Evolutionary conservation across 2,113 vertebrate genomes (phyloP).

Genomic region (Chlamydotis undulata): DNA sequence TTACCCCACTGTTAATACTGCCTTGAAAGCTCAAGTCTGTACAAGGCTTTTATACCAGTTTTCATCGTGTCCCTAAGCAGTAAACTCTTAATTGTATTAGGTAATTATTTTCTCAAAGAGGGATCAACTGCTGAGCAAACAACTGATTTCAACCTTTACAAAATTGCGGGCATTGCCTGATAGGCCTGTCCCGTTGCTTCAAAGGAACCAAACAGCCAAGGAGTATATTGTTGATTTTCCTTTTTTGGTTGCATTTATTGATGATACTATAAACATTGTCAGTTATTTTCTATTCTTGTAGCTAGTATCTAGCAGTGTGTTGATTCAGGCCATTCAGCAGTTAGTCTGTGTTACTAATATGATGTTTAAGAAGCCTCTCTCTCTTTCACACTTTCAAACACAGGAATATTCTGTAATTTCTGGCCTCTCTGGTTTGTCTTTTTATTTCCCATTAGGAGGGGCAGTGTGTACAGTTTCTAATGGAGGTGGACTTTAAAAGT

Average conservation of each 20-base stretch:
- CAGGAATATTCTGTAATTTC: neutral
- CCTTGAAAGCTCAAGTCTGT: neutral
- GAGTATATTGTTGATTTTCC: neutral
- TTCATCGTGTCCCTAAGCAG: neutral
- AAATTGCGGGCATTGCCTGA: neutral
- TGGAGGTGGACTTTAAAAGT: neutral
- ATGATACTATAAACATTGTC: accelerated
- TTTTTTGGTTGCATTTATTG: neutral
- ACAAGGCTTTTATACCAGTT: neutral
- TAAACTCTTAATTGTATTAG: neutral
- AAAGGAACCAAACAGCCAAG: neutral
- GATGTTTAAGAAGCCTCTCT: neutral
- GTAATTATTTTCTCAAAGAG: neutral
- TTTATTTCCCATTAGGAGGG: neutral
- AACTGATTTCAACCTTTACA: neutral
- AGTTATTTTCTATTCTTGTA: accelerated
- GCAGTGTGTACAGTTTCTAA: neutral
- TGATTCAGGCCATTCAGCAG: neutral
- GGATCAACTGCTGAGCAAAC: neutral
- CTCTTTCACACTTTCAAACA: neutral
- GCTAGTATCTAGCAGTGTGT: neutral
- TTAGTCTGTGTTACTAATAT: neutral
- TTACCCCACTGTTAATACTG: neutral
- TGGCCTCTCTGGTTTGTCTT: neutral
- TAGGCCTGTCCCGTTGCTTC: neutral